Evolutionary conservation across 2,113 vertebrate species (phyloP).

Genomic region (Myotis davidii): DNA sequence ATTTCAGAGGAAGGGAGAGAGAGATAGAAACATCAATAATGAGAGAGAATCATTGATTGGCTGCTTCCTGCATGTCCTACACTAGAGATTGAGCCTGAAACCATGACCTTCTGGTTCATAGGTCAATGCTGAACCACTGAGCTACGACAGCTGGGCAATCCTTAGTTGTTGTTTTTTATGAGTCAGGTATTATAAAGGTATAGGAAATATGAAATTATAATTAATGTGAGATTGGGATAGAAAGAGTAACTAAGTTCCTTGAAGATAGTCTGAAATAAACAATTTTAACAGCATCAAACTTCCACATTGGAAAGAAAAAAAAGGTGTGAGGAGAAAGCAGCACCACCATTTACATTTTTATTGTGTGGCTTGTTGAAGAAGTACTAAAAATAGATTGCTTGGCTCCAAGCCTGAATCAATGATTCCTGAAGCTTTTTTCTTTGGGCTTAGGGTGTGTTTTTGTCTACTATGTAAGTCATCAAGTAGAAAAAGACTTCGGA

Average conservation of each 20-base stretch:
- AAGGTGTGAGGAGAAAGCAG: constrained; percentile 75
- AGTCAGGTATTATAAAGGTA: neutral
- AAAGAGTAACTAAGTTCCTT: constrained; percentile 1
- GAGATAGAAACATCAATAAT: no score
- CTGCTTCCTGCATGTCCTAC: no score
- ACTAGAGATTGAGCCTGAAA: no score
- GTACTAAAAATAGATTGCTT: constrained; percentile 82
- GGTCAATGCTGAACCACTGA: no score
- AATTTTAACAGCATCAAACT: constrained; percentile 25
- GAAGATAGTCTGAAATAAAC: constrained; percentile 33
- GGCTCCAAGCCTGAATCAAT: constrained; percentile 78
- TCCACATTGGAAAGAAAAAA: constrained; percentile 54
- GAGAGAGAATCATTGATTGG: no score
- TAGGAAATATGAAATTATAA: neutral
- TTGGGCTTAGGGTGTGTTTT: constrained; percentile 42
- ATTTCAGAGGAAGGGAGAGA: no score
- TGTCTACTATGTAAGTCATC: constrained; percentile 71
- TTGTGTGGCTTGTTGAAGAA: constrained; percentile 80
- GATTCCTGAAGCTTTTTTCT: constrained; percentile 77
- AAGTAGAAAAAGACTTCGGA: constrained; percentile 79
- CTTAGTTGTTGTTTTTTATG: neutral
- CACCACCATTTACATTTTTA: constrained; percentile 83
- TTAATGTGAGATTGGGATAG: neutral
- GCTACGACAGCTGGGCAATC: no score
- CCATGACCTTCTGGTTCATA: no score